These are phyloP conservation scores for Pollenia angustigena DNA, from an alignment of 2,888 invertebrate species.

Conservation along the genomic window DNA sequence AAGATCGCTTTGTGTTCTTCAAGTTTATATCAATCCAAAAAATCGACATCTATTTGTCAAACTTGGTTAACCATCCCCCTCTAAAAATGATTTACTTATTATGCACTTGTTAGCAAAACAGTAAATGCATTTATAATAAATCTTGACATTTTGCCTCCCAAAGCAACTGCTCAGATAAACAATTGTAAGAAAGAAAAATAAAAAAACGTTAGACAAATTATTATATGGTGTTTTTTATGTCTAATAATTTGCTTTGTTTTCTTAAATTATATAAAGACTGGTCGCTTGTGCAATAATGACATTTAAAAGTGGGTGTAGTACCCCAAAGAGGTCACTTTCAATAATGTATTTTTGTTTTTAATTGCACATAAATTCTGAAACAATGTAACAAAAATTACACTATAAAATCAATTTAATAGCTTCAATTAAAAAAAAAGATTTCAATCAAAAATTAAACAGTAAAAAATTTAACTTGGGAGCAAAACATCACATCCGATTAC, in stretches of 20 bases:
- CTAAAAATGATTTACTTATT: constrained; percentile 15
- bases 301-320: constrained; percentile 54
- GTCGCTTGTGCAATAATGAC: constrained; percentile 40
- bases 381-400: constrained; percentile 31
- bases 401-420: constrained; percentile 29
- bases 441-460: not conserved
- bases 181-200: constrained; percentile 8
- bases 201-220: constrained; percentile 61
- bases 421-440: not conserved
- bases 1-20: no score
- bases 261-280: constrained; percentile 26
- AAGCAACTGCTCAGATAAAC: constrained; percentile 36
- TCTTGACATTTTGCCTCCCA: constrained; percentile 43
- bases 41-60: no score
- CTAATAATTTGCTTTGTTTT: constrained; percentile 37
- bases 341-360: constrained; percentile 8
- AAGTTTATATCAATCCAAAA: no score
- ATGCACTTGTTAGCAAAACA: constrained; percentile 56
- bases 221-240: not conserved
- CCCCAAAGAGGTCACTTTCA: constrained; percentile 45
- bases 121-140: constrained; percentile 46
- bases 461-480: not conserved
- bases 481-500: constrained; percentile 1
- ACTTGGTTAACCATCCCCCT: not conserved
- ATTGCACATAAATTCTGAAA: constrained; percentile 23